A percentile compares a stretch with the other conserved stretches of the same genome.
These are phyloP conservation scores for Hetaerina titia DNA, from an alignment of 2,888 invertebrate species.

Conservation along the genomic window DNA sequence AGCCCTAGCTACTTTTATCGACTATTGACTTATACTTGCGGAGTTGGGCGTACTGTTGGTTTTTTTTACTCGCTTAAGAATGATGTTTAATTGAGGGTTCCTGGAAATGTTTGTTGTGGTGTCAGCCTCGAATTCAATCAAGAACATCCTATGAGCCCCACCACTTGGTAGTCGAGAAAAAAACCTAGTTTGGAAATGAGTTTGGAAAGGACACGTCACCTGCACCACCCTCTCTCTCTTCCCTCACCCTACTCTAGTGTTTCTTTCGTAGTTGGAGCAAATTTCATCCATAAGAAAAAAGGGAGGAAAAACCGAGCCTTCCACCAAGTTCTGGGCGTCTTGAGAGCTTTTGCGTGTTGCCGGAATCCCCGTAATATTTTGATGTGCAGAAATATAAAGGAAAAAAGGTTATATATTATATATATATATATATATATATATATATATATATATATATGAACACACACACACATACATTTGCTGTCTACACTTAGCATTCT, in stretches of 20 bases:
- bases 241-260: background rate
- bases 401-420: background rate
- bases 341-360: slow-evolving; percentile 25
- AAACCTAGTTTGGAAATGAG: background rate
- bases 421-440: background rate
- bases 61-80: background rate
- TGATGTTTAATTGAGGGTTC: background rate
- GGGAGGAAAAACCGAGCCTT: background rate
- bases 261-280: background rate
- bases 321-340: background rate
- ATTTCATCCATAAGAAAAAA: background rate
- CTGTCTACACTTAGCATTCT: background rate
- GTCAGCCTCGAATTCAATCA: background rate
- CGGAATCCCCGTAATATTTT: background rate
- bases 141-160: background rate
- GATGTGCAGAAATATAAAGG: background rate
- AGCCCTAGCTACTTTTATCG: background rate
- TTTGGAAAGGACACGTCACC: background rate
- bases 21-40: background rate
- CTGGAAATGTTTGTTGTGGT: background rate
- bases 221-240: background rate
- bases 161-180: background rate
- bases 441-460: too few relatives aligned
- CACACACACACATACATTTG: background rate
- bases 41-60: background rate